Evolutionary conservation across 1,140 invertebrate species (phyloP), one percentile per base, ranked within the genome.

Genomic region (Drosophila dunni): DNA sequence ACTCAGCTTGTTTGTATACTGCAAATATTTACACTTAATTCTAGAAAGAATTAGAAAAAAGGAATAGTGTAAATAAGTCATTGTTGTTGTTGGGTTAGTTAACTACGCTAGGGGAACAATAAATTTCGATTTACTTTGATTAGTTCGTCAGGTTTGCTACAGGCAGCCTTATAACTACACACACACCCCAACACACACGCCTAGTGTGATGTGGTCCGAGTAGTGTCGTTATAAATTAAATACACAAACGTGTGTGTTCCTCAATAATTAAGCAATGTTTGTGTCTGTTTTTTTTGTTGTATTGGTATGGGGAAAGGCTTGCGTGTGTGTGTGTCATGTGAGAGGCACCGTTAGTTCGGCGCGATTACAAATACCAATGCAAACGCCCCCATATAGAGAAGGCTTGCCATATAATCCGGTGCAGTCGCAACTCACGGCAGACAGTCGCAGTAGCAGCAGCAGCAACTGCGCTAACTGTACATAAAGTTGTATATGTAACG

Each of bases 41-140:
- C 24, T 29, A 54, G 33, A 9, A 48, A 56, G 34, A 29, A 38
- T 36, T 15, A 38, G 10, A 36, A 71, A 67, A 33, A 61, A 48
- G 66, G 8, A 42, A 56, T 56, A 24, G 34, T 50, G 17, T 6
- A 68, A 69, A 42, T 20, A 50, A 29, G 46, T 45, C 34, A 29
- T 45, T 42, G 40, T 60, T 70, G 61, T 75, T 34, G 61, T 75
- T 34, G 29, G 29, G 17, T 56, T 57, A 84, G 66, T 76, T 79
- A 29, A 29, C 24, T 29, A 61, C 10, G 72, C 67, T 76, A 66
- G 45, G 60, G 72, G 62, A 65, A 64, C 73, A 71, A 79, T 79
- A 76, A 76, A 79, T 79, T 75, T 76, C 69, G 62, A 76, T 86
- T 86, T 69, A 74, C 78, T 67, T 81, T 85, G 78, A 81, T 88